These are phyloP conservation scores for Tipula unca DNA, from an alignment of 2,888 invertebrate species.

Conservation along the genomic window DNA sequence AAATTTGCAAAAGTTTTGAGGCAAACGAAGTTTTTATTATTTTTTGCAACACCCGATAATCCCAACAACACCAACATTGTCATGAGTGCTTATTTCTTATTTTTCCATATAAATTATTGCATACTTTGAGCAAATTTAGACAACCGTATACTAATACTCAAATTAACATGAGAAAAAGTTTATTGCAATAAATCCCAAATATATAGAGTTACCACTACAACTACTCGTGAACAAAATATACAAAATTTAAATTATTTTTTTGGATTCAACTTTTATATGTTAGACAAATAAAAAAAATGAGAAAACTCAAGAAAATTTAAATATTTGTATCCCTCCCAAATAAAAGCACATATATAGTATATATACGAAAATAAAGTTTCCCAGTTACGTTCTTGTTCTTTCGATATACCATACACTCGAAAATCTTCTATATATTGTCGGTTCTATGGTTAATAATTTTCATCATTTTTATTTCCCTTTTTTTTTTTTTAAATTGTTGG, in stretches of 20 bases:
- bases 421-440: slow-evolving; percentile 1
- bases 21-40: neutral
- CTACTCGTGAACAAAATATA: too few relatives aligned
- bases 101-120: neutral
- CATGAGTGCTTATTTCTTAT: neutral
- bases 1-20: too few relatives aligned
- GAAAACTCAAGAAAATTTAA: neutral
- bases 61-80: neutral
- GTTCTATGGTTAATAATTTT: slow-evolving; percentile 16
- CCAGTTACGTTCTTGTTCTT: neutral
- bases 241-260: too few relatives aligned
- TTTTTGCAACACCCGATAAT: neutral
- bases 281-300: neutral
- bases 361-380: neutral
- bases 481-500: neutral
- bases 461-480: neutral
- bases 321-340: neutral
- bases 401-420: neutral
- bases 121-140: neutral
- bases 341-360: neutral
- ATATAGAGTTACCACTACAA: neutral
- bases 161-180: neutral
- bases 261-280: too few relatives aligned
- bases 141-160: slow-evolving; percentile 8
- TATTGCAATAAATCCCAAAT: neutral